A percentile compares a stretch with the other conserved stretches of the same genome.
These are phyloP conservation scores for Orchesella cincta DNA, from an alignment of 1,140 invertebrate genomes.

Conservation along the genomic window DNA sequence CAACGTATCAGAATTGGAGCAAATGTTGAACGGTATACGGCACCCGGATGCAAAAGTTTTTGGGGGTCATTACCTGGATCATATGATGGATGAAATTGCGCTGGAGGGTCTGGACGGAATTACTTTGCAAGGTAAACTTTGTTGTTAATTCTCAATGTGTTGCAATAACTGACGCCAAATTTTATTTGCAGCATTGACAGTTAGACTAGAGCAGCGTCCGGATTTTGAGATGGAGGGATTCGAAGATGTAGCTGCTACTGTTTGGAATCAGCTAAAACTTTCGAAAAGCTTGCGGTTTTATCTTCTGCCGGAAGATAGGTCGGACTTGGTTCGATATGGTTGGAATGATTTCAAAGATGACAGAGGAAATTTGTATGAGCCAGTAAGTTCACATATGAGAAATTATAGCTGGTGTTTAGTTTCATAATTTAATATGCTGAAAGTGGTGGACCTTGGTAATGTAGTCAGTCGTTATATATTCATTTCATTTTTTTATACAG, in stretches of 20 bases:
- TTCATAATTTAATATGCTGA: too few species aligned
- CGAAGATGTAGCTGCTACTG: conserved; percentile 56
- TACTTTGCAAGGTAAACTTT: conserved; percentile 69
- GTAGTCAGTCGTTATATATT: conserved; percentile 37
- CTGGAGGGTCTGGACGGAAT: conserved; percentile 81
- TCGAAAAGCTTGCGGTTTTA: conserved; percentile 64
- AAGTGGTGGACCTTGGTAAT: background rate
- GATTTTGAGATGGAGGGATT: conserved; percentile 57
- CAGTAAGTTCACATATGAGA: conserved; percentile 56
- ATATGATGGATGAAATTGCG: conserved; percentile 69
- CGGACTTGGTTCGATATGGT: conserved; percentile 64
- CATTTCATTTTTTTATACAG: conserved; percentile 49
- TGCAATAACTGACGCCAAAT: too few species aligned
- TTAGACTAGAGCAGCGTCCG: conserved; percentile 56
- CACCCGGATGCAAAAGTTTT: background rate
- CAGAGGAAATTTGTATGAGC: conserved; percentile 60
- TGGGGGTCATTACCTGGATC: conserved; percentile 20
- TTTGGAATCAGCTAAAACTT: conserved; percentile 65
- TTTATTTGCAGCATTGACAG: conserved; percentile 60
- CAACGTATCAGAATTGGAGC: too few species aligned
- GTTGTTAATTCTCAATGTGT: too few species aligned
- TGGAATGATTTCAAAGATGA: conserved; percentile 65
- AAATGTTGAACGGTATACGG: background rate
- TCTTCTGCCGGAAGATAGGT: conserved; percentile 63
- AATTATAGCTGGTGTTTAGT: too few species aligned